These are phyloP conservation scores for Drosophila cracens DNA, from an alignment of 2,888 invertebrate genomes.

Conservation along the genomic window DNA sequence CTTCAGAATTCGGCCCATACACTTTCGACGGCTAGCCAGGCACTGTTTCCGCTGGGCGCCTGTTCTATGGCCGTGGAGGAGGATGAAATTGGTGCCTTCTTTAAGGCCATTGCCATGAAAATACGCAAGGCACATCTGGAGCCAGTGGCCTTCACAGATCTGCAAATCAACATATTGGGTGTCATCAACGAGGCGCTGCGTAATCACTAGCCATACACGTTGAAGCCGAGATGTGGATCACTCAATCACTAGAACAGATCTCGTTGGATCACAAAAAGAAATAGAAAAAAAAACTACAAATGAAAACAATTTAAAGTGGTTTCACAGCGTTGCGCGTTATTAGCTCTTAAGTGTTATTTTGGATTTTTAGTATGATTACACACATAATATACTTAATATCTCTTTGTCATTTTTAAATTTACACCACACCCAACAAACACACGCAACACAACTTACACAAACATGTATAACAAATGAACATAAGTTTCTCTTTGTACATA, in stretches of 20 bases:
- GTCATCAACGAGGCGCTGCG: constrained; percentile 82
- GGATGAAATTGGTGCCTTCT: constrained; percentile 83
- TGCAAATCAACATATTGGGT: constrained; percentile 82
- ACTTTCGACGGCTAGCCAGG: constrained; percentile 51
- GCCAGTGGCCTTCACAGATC: constrained; percentile 82
- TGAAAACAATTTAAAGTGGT: constrained; percentile 15
- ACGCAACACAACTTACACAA: constrained; percentile 4
- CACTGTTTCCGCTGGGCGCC: constrained; percentile 39
- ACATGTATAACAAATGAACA: constrained; percentile 12
- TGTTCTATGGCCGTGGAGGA: constrained; percentile 62
- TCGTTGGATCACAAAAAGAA: constrained; percentile 14
- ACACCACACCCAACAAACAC: constrained; percentile 3
- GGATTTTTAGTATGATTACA: constrained; percentile 23
- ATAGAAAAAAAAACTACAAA: neutral
- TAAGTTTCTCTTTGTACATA: constrained; percentile 30
- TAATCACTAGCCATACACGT: constrained; percentile 62
- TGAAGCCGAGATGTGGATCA: constrained; percentile 1
- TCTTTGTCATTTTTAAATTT: constrained; percentile 36
- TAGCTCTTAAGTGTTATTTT: constrained; percentile 69
- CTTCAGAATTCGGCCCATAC: constrained; percentile 45
- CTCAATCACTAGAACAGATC: constrained; percentile 9
- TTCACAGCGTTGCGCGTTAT: constrained; percentile 46
- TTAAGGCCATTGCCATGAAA: constrained; percentile 83
- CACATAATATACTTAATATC: constrained; percentile 33
- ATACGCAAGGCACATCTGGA: constrained; percentile 82